These are phyloP conservation scores for Saturnia pavonia DNA, from an alignment of 2,888 invertebrate genomes.

Conservation along the genomic window DNA sequence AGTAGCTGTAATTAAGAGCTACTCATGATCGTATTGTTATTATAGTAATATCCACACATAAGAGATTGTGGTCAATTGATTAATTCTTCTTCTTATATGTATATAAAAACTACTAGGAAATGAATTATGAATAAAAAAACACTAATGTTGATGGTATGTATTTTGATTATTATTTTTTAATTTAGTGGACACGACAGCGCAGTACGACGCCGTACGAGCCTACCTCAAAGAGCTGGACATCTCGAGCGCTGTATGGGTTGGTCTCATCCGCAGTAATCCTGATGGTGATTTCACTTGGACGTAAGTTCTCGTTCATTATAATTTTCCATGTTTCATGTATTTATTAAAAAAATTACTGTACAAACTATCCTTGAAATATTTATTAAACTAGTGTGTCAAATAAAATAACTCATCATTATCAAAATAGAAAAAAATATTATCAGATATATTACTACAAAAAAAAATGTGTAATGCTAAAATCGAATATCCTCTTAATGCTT, in stretches of 20 bases:
- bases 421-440: not conserved
- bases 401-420: not conserved
- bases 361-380: no score
- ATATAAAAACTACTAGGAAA: no score
- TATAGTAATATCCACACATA: no score
- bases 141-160: not conserved
- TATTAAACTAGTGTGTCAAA: no score
- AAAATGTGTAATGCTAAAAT: no score
- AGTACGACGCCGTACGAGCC: constrained; percentile 89
- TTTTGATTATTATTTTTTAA: constrained; percentile 42
- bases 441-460: not conserved
- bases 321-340: no score
- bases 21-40: no score
- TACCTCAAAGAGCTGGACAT: constrained; percentile 90
- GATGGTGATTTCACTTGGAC: constrained; percentile 89
- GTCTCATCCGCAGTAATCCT: constrained; percentile 86
- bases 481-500: not conserved
- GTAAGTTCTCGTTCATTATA: constrained; percentile 75
- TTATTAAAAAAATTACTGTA: no score
- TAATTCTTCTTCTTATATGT: no score
- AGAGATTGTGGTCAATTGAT: no score
- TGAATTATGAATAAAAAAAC: no score
- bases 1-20: no score
- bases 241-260: constrained; percentile 89
- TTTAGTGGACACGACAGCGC: constrained; percentile 88